These are phyloP conservation scores for Rhaphigaster nebulosa DNA, from an alignment of 2,888 invertebrate species.

Conservation along the genomic window DNA sequence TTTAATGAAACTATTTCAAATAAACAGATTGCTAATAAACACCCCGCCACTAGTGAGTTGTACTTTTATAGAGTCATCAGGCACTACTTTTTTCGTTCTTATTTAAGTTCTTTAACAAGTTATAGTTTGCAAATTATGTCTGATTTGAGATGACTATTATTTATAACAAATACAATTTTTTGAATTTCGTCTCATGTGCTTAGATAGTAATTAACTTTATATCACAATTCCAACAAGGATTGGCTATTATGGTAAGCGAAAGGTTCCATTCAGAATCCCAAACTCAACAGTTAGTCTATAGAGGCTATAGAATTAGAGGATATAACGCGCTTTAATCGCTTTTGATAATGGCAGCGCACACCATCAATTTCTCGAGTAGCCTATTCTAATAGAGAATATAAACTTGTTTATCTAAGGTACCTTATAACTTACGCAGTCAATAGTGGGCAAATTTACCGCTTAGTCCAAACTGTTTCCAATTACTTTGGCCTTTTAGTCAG, in stretches of 20 bases:
- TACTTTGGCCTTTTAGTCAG: not conserved
- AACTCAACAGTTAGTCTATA: not conserved
- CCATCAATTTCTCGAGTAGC: not conserved
- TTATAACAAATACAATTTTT: no score
- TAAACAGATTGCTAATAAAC: no score
- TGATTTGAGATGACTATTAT: no score
- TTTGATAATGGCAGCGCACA: not conserved
- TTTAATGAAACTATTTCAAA: no score
- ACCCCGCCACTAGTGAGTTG: no score
- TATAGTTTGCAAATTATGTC: no score
- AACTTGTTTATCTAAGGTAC: slow-evolving; percentile 14
- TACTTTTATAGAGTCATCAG: no score
- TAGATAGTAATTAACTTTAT: no score
- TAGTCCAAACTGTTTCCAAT: not conserved
- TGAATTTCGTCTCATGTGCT: no score
- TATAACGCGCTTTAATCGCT: not conserved
- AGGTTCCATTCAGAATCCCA: not conserved
- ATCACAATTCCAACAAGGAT: not conserved
- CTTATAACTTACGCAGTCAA: not conserved
- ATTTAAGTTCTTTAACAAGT: no score
- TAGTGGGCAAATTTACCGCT: not conserved
- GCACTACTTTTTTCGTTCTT: no score
- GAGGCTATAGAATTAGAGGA: not conserved
- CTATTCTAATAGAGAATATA: not conserved
- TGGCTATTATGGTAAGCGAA: no score